A percentile compares a stretch with the other conserved stretches of the same genome.
phyloP scores from a whole-genome alignment of 2,113 vertebrate genomes.

The Tiliqua scincoides region DNA sequence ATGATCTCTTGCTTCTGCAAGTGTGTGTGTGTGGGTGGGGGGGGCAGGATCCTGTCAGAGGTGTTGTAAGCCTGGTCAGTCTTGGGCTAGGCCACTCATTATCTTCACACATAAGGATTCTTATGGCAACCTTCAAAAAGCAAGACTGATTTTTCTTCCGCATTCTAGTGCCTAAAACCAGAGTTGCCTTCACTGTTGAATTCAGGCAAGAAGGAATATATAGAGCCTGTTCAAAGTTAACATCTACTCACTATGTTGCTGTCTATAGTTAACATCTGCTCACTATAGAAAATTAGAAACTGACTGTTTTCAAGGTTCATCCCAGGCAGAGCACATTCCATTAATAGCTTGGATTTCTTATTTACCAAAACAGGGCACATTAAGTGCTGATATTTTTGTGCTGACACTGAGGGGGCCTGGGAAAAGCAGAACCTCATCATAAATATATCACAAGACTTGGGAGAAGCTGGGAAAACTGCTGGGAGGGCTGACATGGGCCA shows the following conservation, averaged over 20 bases:
- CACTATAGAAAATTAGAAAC: not conserved
- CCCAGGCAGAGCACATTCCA: not conserved
- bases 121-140: not conserved
- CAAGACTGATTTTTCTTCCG: not conserved
- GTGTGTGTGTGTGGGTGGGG: not conserved
- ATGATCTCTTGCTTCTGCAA: not conserved
- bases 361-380: not conserved
- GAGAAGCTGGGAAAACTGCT: slow-evolving; percentile 1
- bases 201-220: not conserved
- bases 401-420: slow-evolving; percentile 2
- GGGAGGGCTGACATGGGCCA: not conserved
- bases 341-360: not conserved
- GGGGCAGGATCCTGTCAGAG: not conserved
- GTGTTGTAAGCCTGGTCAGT: not conserved
- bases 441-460: not conserved
- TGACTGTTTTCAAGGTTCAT: not conserved
- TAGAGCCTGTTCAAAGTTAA: not conserved
- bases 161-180: not conserved
- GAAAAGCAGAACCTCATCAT: not conserved
- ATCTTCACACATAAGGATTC: not conserved
- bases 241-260: not conserved
- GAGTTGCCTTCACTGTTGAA: not conserved
- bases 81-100: not conserved
- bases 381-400: not conserved
- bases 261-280: not conserved